These are phyloP conservation scores for Netelia melanura DNA, from an alignment of 2,888 invertebrate genomes.

Conservation along the genomic window DNA sequence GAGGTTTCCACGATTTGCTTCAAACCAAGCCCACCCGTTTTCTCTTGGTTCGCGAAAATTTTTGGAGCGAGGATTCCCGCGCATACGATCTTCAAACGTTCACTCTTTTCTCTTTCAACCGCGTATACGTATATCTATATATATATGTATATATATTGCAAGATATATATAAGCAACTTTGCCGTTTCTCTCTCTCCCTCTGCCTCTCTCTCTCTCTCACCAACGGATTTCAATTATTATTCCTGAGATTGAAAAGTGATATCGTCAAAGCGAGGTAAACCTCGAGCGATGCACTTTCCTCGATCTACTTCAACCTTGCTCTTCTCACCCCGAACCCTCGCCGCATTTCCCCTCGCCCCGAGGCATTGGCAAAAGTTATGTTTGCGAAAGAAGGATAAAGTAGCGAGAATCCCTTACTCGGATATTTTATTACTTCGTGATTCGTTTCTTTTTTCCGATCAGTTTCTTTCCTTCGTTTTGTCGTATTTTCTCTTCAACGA, in stretches of 20 bases:
- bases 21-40: conserved; percentile 31
- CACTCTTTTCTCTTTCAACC: neutral
- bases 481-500: neutral
- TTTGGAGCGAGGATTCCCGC: conserved; percentile 53
- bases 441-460: neutral
- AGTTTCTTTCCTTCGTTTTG: neutral
- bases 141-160: no score
- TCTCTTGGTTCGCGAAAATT: conserved; percentile 50
- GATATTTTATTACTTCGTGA: conserved; percentile 13
- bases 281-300: conserved; percentile 44
- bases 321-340: no score
- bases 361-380: conserved; percentile 37
- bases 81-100: conserved; percentile 58
- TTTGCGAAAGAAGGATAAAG: conserved; percentile 25
- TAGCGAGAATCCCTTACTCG: neutral
- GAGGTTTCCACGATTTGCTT: conserved; percentile 53
- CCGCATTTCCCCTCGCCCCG: neutral
- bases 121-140: neutral
- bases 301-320: conserved; percentile 14
- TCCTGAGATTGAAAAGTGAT: conserved; percentile 62
- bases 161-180: no score
- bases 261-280: conserved; percentile 58
- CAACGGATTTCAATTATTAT: conserved; percentile 63
- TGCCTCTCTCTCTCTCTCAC: conserved; percentile 7
- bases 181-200: neutral